These are phyloP conservation scores for Unio pictorum DNA, from an alignment of 2,888 invertebrate genomes.

Conservation along the genomic window DNA sequence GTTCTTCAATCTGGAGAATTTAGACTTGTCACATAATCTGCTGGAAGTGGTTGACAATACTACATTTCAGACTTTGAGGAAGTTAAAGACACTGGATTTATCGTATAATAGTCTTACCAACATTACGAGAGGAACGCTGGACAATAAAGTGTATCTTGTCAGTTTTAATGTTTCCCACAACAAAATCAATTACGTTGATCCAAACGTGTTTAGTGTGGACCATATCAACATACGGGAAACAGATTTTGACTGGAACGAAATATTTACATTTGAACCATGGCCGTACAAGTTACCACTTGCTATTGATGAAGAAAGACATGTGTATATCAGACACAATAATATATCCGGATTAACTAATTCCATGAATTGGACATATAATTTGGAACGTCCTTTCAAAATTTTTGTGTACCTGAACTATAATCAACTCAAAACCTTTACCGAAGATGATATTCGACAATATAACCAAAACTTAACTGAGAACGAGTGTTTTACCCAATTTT, in stretches of 20 bases:
- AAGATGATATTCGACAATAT: conserved; percentile 9
- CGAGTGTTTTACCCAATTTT: conserved; percentile 7
- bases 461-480: conserved; percentile 2
- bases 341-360: conserved; percentile 28
- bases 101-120: conserved; percentile 7
- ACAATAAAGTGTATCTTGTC: conserved; percentile 8
- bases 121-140: conserved; percentile 8
- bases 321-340: conserved; percentile 26
- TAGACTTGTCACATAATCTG: conserved; percentile 20
- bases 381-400: conserved; percentile 27
- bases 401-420: conserved; percentile 27
- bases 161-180: conserved; percentile 7
- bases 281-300: conserved; percentile 19
- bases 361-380: conserved; percentile 35
- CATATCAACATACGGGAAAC: too few species aligned
- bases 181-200: conserved; percentile 2
- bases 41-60: conserved; percentile 15
- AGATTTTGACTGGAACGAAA: conserved; percentile 8
- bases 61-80: conserved; percentile 21
- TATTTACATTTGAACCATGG: conserved; percentile 40
- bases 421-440: conserved; percentile 4
- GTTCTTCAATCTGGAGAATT: conserved; percentile 8
- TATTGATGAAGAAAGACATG: conserved; percentile 10
- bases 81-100: conserved; percentile 10
- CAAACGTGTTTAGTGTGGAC: conserved; percentile 3